These are phyloP conservation scores for Scolopax rusticola DNA, from an alignment of 2,797 vertebrate genomes.

Conservation along the genomic window DNA sequence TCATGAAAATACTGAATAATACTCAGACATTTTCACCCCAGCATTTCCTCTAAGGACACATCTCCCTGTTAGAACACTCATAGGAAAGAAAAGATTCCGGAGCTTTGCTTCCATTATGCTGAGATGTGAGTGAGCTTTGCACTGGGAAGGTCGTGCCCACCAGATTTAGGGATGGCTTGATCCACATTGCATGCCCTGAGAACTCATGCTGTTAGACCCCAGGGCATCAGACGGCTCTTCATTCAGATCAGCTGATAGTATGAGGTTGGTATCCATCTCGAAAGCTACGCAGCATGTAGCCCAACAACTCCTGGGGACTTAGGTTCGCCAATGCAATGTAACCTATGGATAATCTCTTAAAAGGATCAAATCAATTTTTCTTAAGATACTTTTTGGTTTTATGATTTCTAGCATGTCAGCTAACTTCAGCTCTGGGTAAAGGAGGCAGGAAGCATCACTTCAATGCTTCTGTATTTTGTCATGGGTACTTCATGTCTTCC, in stretches of 20 bases:
- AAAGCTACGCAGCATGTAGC: neutral
- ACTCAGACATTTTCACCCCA: neutral
- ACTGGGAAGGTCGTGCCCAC: neutral
- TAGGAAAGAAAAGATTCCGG: neutral
- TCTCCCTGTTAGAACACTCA: neutral
- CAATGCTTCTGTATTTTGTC: conserved; percentile 28
- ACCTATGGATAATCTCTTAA: neutral
- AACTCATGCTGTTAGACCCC: neutral
- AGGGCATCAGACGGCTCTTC: neutral
- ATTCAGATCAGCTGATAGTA: neutral
- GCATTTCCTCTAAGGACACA: neutral
- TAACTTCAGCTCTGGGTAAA: neutral
- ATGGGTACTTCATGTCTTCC: conserved; percentile 11
- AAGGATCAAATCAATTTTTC: neutral
- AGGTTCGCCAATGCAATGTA: neutral
- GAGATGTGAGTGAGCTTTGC: neutral
- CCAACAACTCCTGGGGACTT: neutral
- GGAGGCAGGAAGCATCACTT: neutral
- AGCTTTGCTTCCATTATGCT: neutral
- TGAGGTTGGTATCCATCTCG: neutral
- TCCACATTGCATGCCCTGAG: neutral
- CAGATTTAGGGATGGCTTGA: neutral
- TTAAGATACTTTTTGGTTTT: neutral
- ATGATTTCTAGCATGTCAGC: neutral
- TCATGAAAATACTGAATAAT: neutral